Conservation (phyloP, 2,888 invertebrate species). For the Oxycera nigricornis region DNA sequence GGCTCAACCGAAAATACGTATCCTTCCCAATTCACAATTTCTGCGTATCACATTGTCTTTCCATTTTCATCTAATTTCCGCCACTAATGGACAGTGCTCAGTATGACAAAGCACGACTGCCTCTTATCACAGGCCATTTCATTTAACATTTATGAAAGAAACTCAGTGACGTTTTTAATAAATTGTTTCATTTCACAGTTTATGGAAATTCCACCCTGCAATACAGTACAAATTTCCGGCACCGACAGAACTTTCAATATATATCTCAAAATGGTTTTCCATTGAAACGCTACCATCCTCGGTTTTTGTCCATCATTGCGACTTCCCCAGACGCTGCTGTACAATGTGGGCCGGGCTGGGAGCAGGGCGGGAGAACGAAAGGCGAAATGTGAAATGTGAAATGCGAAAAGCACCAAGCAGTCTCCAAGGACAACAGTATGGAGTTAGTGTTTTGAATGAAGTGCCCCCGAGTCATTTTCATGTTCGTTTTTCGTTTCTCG, state of each 20-base stretch:
- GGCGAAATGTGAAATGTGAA: too few species aligned
- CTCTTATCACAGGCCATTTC: not conserved
- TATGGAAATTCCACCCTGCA: slow-evolving; percentile 10
- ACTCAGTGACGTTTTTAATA: slow-evolving; percentile 4
- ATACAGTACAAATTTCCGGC: not conserved
- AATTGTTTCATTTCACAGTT: slow-evolving; percentile 22
- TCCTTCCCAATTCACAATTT: too few species aligned
- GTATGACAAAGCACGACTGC: not conserved
- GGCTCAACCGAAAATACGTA: too few species aligned
- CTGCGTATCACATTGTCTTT: not conserved
- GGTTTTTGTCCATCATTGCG: not conserved
- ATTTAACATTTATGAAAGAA: not conserved
- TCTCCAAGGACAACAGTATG: slow-evolving; percentile 11
- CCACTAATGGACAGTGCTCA: not conserved
- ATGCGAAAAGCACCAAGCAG: too few species aligned
- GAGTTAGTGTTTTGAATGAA: slow-evolving; percentile 9
- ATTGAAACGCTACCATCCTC: not conserved
- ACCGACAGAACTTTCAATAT: not conserved
- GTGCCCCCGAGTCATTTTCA: slow-evolving; percentile 29
- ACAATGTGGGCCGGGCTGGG: not conserved
- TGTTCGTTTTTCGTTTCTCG: not conserved
- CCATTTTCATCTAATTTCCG: not conserved
- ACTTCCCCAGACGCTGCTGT: not conserved
- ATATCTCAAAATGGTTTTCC: not conserved
- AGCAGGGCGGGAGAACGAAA: too few species aligned